phyloP scores from a whole-genome alignment of 2,113 vertebrate genomes.

The Eudyptes chrysolophus region DNA sequence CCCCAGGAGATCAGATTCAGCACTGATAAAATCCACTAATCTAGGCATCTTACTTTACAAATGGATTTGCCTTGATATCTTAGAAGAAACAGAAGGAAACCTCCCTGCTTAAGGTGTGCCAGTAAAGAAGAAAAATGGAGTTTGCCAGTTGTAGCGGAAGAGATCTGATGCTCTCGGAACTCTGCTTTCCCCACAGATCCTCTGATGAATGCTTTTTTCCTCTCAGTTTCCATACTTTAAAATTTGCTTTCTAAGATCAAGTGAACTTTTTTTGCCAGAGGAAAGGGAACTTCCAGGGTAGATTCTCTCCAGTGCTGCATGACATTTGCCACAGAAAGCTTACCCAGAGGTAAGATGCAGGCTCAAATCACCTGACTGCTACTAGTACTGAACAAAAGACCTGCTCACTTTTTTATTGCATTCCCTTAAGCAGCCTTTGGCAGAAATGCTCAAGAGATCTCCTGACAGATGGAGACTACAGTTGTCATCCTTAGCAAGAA shows the following conservation, averaged over 20 bases:
- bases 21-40: background rate
- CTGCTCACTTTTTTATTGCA: background rate
- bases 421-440: background rate
- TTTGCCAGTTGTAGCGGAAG: background rate
- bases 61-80: background rate
- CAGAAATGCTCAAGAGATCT: background rate
- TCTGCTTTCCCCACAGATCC: background rate
- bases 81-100: background rate
- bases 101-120: background rate
- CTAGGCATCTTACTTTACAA: background rate
- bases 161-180: background rate
- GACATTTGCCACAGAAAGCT: background rate
- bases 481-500: background rate
- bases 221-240: background rate
- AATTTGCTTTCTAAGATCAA: background rate
- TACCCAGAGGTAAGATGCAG: background rate
- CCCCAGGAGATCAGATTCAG: background rate
- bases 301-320: background rate
- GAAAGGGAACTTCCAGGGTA: background rate
- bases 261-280: background rate
- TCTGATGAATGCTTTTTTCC: background rate
- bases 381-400: background rate
- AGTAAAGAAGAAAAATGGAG: background rate
- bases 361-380: background rate
- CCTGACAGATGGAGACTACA: background rate